Percentiles rank a stretch among this genome's conserved stretches.
Evolutionary conservation across 2,888 invertebrate species (phyloP).

Genomic region (Trachelus stipa): DNA sequence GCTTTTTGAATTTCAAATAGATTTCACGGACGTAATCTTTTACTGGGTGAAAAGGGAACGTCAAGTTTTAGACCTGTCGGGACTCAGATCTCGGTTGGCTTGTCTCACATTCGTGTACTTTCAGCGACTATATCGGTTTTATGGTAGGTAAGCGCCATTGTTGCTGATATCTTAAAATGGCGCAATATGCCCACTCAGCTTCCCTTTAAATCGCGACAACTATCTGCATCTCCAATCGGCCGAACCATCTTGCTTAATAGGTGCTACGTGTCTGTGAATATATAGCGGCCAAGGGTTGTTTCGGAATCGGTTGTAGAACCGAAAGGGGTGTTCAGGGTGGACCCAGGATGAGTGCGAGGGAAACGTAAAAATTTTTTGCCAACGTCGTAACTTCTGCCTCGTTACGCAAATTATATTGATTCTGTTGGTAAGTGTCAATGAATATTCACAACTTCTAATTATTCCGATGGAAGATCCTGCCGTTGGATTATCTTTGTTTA

Average conservation of each 20-base stretch:
- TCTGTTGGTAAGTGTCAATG: neutral
- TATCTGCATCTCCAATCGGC: constrained; percentile 50
- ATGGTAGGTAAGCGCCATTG: neutral
- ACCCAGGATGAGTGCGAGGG: neutral
- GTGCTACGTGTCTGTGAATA: constrained; percentile 62
- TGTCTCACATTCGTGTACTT: constrained; percentile 13
- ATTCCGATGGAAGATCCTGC: neutral
- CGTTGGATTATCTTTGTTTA: neutral
- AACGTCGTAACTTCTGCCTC: constrained; percentile 13
- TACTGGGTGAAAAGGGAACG: neutral
- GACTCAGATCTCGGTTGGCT: neutral
- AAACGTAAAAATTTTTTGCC: neutral
- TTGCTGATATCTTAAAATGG: constrained; percentile 24
- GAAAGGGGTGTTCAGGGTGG: neutral
- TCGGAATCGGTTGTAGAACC: neutral
- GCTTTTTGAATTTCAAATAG: neutral
- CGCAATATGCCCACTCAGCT: constrained; percentile 50
- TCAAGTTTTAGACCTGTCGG: constrained; percentile 12
- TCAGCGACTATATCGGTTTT: neutral
- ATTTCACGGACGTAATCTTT: neutral
- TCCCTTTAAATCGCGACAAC: constrained; percentile 45
- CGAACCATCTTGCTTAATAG: constrained; percentile 55
- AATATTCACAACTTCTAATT: neutral
- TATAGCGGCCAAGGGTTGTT: constrained; percentile 29
- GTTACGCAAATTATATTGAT: constrained; percentile 22